Base-by-base conservation (phyloP, 2,888 invertebrate genomes). In the Tetrapedia diversipes region DNA sequence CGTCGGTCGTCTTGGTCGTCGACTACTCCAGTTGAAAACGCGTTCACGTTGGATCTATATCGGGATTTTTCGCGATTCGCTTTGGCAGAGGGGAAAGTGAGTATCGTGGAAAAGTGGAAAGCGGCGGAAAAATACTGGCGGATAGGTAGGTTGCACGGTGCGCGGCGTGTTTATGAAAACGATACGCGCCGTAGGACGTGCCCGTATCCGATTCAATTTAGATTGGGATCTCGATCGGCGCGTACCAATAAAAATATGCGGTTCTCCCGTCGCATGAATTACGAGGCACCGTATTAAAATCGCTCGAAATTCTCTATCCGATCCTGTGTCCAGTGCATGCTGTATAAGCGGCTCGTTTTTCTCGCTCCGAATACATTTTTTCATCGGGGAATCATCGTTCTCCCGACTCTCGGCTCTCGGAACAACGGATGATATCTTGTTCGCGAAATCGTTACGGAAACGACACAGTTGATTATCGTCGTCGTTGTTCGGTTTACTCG, bases 141-240 rank as follows among this genome's bases (percentile, higher is more conserved):
- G 37, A 22, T 19, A 22, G 47, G 14, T 22, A 32, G 34, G 39
- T 49, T 61, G 27, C 34, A 27, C 16, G 11, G 49, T 7, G 43
- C 39, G 74, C 49, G 22, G 24, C 54, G 76, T 76, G 77, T 77
- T 77, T 77, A 77, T 77, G 77, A 76, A 77, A 77, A 69, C 77
- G 69, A 29, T 32, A 43, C 74, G 67, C n/a, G 14, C 67, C 49
- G 22, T n/a, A n/a, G 49, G 39, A 67, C 65, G 47, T 45, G 47
- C 70, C 45, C 71, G 72, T 72, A 79, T 77, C 77, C 79, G 79
- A 79, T 79, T 79, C 79, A 79, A 79, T 79, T 79, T 79, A 89
- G 90, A 91, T 91, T 85, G 78, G 75, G 86, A 91, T 91, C 91
- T 90, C 89, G 89, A 91, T 91, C 79, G 83, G 66, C 70, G 74